Evolutionary conservation across 37 sponge, comb jelly and placozoan genomes (phyloP), one percentile per base, ranked within the genome.

Genomic region (Mnemiopsis leidyi): DNA sequence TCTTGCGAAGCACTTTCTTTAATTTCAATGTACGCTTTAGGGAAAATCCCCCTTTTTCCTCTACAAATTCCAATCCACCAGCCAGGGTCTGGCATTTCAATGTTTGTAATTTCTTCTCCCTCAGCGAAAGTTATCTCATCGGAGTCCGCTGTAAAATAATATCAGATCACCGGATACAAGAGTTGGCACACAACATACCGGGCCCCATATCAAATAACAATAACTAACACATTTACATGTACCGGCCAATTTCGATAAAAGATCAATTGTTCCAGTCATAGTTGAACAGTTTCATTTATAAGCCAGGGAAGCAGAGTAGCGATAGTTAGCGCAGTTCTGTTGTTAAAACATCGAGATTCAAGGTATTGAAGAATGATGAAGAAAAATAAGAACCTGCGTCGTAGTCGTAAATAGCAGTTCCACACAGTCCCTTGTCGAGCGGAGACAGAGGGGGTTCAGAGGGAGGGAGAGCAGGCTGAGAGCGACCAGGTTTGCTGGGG

Each of bases 41-140:
- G 79, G 36, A 77, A 77, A 3, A 77, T 77, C 0, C 79, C 79
- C 3, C 79, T 29, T 20, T 77, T 77, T 31, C 79, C 92, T 90
- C 92, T 0, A 67, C 31, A 18, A 29, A 61, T 67, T 38, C 67
- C 92, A 23, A 39, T 67, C 68, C 92, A 39, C 68, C 92, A 90
- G 5, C 92, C 92, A 28, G n/a, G 38, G 7, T 61, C 92, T 38
- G 92, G 92, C 68, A 90, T 90, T 36, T 77, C 79, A 16, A 77
- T 77, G 36, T 77, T 77, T 0, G 79, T 77, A 16, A 77, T 77
- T 20, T 77, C 79, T 36, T 77, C 79, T 77, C 79, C 79, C 18
- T 77, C 79, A 0, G 26, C 79, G 18, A 77, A 77, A 3, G 79
- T 34, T 1, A 77, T 77, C 32, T 77, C 79, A 20, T 77, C 79